phyloP scores from a whole-genome alignment of 1,140 invertebrate genomes.

The Papilio xuthus region DNA sequence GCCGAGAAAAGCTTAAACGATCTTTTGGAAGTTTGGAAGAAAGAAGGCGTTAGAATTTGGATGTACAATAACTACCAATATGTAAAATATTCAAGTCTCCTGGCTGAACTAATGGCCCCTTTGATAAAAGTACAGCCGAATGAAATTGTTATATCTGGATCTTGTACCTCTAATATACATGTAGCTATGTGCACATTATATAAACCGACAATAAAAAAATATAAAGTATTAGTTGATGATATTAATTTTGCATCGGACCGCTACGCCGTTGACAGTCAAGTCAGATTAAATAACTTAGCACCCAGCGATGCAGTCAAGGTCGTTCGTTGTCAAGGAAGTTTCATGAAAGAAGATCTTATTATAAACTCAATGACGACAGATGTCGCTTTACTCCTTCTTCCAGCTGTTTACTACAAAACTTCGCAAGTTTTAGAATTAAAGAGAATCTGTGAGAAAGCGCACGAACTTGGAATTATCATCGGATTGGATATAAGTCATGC shows the following conservation, averaged over 20 bases:
- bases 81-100: constrained; percentile 54
- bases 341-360: constrained; percentile 62
- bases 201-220: constrained; percentile 60
- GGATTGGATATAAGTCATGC: constrained; percentile 74
- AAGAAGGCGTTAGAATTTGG: constrained; percentile 66
- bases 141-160: constrained; percentile 59
- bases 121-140: constrained; percentile 58
- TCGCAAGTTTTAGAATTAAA: constrained; percentile 69
- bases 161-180: constrained; percentile 67
- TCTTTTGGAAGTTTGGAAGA: constrained; percentile 63
- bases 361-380: constrained; percentile 69
- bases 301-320: constrained; percentile 66
- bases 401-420: constrained; percentile 66
- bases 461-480: constrained; percentile 58
- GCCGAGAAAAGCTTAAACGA: constrained; percentile 54
- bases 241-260: constrained; percentile 72
- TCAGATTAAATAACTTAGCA: constrained; percentile 60
- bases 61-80: constrained; percentile 60
- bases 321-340: constrained; percentile 51
- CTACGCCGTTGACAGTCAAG: constrained; percentile 71
- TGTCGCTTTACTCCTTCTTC: constrained; percentile 61
- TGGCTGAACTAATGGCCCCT: constrained; percentile 66
- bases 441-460: constrained; percentile 61
- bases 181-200: constrained; percentile 70
- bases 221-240: constrained; percentile 70